Conservation (phyloP, 2,797 vertebrate species). For the Myotis myotis region DNA sequence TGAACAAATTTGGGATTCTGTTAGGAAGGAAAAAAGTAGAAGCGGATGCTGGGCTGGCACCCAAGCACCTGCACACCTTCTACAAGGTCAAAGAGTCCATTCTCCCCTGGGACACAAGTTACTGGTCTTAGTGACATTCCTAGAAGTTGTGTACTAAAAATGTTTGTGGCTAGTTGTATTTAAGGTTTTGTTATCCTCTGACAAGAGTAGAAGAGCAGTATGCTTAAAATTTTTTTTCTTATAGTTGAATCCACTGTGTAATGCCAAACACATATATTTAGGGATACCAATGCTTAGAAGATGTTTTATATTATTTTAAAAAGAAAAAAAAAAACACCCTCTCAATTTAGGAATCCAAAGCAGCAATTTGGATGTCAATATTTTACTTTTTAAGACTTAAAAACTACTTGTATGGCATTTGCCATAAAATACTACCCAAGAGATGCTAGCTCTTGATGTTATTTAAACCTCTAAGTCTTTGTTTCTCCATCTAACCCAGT, state of each 20-base stretch:
- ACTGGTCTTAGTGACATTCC: neutral
- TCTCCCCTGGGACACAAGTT: neutral
- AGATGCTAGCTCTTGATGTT: neutral
- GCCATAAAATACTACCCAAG: neutral
- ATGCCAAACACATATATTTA: neutral
- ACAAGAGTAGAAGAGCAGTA: neutral
- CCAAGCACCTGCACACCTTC: neutral
- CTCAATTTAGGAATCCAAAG: conserved; percentile 26
- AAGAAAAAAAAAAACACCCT: neutral
- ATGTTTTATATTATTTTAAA: neutral
- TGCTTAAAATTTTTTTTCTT: neutral
- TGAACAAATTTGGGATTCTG: neutral
- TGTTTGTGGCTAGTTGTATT: neutral
- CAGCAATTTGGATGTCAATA: neutral
- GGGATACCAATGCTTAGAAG: neutral
- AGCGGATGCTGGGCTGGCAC: neutral
- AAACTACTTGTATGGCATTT: neutral
- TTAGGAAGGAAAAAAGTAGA: neutral
- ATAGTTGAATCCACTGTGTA: neutral
- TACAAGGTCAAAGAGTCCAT: neutral
- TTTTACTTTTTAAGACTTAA: neutral
- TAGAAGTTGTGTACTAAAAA: neutral
- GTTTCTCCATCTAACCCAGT: neutral
- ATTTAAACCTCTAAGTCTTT: neutral
- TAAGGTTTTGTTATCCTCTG: neutral